Conservation (phyloP, 1,140 invertebrate genomes). For the Ladona fulva region DNA sequence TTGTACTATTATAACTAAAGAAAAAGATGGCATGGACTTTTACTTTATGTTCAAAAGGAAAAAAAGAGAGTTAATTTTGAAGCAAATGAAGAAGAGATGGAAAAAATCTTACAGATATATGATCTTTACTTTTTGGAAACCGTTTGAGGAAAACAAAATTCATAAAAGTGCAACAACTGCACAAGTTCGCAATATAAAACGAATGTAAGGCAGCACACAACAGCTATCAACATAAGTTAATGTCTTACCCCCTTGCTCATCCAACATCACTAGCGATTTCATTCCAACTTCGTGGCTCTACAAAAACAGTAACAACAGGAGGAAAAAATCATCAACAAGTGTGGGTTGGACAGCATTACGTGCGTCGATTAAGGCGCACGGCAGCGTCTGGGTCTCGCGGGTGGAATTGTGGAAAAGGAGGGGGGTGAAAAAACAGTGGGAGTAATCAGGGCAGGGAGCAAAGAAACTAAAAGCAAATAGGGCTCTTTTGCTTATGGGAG, state of each 20-base stretch:
- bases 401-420: too few species aligned
- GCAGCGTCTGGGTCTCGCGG: background rate
- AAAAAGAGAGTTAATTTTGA: background rate
- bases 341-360: slow-evolving; percentile 23
- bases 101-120: background rate
- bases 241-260: slow-evolving; percentile 90
- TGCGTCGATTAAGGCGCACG: background rate
- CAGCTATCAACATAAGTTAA: slow-evolving; percentile 34
- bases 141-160: background rate
- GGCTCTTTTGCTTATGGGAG: background rate
- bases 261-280: slow-evolving; percentile 90
- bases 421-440: too few species aligned
- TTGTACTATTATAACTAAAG: background rate
- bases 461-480: background rate
- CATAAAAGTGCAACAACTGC: background rate
- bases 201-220: slow-evolving; percentile 13
- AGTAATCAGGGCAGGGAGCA: background rate
- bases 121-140: too few species aligned
- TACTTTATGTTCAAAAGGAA: background rate
- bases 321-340: slow-evolving; percentile 21
- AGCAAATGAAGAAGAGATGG: background rate
- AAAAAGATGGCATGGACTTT: background rate
- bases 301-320: slow-evolving; percentile 46
- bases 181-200: slow-evolving; percentile 16
- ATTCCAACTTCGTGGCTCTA: slow-evolving; percentile 90